phyloP scores from a whole-genome alignment of 2,113 vertebrate genomes.

The Furnarius figulus region DNA sequence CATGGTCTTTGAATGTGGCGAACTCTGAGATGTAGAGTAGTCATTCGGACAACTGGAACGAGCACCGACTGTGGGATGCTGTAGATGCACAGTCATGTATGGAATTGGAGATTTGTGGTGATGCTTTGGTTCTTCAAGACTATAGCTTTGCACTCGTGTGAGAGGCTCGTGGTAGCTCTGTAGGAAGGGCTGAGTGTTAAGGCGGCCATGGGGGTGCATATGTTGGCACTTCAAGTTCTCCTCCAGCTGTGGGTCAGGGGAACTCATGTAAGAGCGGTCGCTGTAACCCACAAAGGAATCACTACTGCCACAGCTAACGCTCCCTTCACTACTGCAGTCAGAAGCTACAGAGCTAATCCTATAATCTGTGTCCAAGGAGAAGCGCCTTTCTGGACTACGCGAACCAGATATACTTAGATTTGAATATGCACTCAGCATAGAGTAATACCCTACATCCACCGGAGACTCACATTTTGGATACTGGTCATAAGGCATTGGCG shows the following conservation, averaged over 20 bases:
- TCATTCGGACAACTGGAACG: slow-evolving; percentile 90
- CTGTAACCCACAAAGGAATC: slow-evolving; percentile 87
- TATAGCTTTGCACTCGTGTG: slow-evolving; percentile 81
- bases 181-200: slow-evolving; percentile 73
- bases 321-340: slow-evolving; percentile 94
- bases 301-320: slow-evolving; percentile 88
- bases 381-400: slow-evolving; percentile 86
- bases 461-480: slow-evolving; percentile 95
- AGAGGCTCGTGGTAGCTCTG: slow-evolving; percentile 83
- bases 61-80: slow-evolving; percentile 78
- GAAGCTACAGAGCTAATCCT: slow-evolving; percentile 87
- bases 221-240: slow-evolving; percentile 84
- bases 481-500: slow-evolving; percentile 83
- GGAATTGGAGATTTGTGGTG: slow-evolving; percentile 84
- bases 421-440: slow-evolving; percentile 86
- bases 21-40: slow-evolving; percentile 78
- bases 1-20: slow-evolving; percentile 72
- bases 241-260: slow-evolving; percentile 83
- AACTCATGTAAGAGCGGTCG: slow-evolving; percentile 85
- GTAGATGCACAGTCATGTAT: slow-evolving; percentile 84
- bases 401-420: slow-evolving; percentile 84
- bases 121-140: slow-evolving; percentile 84
- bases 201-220: slow-evolving; percentile 76
- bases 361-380: slow-evolving; percentile 85
- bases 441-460: slow-evolving; percentile 90